Evolutionary conservation across 2,888 invertebrate species (phyloP).

Genomic region (Germaria angustata): DNA sequence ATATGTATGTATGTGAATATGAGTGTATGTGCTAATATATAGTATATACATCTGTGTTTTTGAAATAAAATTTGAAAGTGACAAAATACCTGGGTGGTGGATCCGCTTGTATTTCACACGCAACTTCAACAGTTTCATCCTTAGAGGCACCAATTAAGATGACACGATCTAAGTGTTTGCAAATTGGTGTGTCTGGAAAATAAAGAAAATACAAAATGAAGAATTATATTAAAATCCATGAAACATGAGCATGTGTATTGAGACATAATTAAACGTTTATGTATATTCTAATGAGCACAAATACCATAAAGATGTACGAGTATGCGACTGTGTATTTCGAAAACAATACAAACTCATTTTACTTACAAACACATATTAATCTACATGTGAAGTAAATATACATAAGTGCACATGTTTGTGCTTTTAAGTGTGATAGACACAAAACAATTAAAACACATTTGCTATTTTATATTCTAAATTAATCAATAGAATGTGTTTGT

Average conservation of each 20-base stretch:
- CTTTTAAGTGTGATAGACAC: not conserved
- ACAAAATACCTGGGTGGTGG: constrained; percentile 85
- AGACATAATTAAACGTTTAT: not conserved
- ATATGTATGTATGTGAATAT: too few species aligned
- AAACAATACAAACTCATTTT: too few species aligned
- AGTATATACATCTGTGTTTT: too few species aligned
- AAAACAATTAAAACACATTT: constrained; percentile 4
- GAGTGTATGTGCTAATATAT: too few species aligned
- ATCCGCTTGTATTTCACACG: constrained; percentile 94
- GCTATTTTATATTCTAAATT: not conserved
- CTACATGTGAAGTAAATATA: too few species aligned
- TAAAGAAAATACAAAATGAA: constrained; percentile 14
- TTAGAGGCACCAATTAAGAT: constrained; percentile 93
- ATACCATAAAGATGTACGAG: not conserved
- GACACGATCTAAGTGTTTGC: constrained; percentile 86
- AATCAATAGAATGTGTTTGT: not conserved
- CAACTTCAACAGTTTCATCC: constrained; percentile 91
- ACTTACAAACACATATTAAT: too few species aligned
- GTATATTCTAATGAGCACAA: not conserved
- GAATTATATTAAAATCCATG: constrained; percentile 2
- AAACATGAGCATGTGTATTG: not conserved
- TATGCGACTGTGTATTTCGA: too few species aligned
- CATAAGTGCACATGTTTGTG: not conserved
- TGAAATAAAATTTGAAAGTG: constrained; percentile 33
- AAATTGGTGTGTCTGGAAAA: constrained; percentile 89